Conservation (phyloP, 1,140 invertebrate genomes). For the Carcinoscorpius rotundicauda region DNA sequence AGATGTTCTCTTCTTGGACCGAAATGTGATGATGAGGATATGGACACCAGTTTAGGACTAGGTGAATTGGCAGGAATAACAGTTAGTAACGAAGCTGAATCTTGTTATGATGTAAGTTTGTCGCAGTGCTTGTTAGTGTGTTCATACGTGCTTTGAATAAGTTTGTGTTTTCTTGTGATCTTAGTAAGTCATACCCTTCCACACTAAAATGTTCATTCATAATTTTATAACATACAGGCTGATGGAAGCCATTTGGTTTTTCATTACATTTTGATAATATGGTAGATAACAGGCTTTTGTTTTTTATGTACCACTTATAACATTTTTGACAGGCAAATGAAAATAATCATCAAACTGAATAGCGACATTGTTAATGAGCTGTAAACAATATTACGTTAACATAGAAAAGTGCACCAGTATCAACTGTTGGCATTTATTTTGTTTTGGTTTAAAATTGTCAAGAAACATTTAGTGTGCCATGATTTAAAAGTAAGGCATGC, state of each 20-base stretch:
- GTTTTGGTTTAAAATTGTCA: too few species aligned
- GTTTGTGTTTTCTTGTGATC: conserved; percentile 31
- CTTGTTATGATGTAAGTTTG: neutral
- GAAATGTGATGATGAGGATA: neutral
- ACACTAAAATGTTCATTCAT: neutral
- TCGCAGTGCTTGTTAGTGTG: neutral
- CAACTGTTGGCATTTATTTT: too few species aligned
- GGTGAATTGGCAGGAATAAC: conserved; percentile 92
- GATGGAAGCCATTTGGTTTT: neutral
- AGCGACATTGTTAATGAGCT: too few species aligned
- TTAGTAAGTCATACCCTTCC: neutral
- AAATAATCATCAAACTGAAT: too few species aligned
- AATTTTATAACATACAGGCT: neutral
- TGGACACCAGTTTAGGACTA: conserved; percentile 32
- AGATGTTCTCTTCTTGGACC: too few species aligned
- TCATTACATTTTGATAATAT: neutral
- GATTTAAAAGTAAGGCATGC: too few species aligned
- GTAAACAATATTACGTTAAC: too few species aligned
- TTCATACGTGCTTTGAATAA: conserved; percentile 57
- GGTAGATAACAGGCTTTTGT: too few species aligned
- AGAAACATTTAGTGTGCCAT: too few species aligned
- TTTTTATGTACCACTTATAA: too few species aligned
- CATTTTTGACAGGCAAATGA: too few species aligned
- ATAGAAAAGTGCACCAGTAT: too few species aligned
- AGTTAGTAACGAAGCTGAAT: conserved; percentile 75